phyloP scores from a whole-genome alignment of 2,113 vertebrate genomes.

The Larimichthys crocea region DNA sequence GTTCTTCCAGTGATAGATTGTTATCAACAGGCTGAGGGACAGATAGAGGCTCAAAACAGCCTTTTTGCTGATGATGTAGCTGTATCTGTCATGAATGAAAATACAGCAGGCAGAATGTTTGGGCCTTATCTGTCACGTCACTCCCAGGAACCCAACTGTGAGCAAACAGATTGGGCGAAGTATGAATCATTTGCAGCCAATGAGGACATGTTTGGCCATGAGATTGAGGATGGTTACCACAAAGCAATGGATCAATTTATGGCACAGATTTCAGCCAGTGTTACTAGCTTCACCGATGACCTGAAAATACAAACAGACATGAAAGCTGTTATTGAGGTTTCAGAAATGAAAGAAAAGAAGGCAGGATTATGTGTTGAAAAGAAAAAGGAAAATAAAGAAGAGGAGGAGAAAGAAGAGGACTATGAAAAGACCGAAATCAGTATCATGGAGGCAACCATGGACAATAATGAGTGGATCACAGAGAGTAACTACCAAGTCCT shows the following conservation, averaged over 20 bases:
- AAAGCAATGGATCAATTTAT: constrained; percentile 16
- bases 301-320: background rate
- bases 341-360: constrained; percentile 5
- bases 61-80: constrained; percentile 6
- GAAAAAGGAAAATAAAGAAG: background rate
- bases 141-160: background rate
- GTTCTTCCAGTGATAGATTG: background rate
- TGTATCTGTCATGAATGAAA: background rate
- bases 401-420: constrained; percentile 40
- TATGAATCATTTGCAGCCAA: constrained; percentile 23
- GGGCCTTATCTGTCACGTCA: background rate
- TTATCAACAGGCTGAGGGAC: background rate
- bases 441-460: constrained; percentile 86
- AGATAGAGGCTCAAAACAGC: background rate
- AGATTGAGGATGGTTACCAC: constrained; percentile 57
- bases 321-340: constrained; percentile 1
- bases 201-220: constrained; percentile 52
- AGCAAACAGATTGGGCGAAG: background rate
- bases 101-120: background rate
- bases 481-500: constrained; percentile 65
- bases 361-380: constrained; percentile 2
- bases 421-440: constrained; percentile 79
- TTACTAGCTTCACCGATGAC: background rate
- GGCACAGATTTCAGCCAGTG: background rate
- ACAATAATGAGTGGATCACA: constrained; percentile 83